Conservation (phyloP, 2,113 vertebrate species). For the Colossoma macropomum region DNA sequence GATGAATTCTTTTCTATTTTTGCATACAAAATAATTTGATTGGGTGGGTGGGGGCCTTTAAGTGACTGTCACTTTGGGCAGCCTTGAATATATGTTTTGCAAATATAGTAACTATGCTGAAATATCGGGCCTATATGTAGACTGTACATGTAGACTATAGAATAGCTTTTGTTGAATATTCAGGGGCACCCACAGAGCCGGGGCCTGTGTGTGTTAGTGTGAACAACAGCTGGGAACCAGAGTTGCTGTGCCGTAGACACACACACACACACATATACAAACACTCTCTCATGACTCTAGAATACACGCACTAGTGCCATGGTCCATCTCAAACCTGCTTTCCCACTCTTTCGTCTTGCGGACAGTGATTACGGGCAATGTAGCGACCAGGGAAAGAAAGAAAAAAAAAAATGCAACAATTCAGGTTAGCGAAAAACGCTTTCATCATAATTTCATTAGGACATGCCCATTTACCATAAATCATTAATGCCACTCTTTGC, state of each 20-base stretch:
- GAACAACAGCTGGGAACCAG: slow-evolving; percentile 72
- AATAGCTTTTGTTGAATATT: no score
- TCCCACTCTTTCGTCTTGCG: slow-evolving; percentile 14
- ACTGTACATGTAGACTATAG: no score
- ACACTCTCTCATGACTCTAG: slow-evolving; percentile 1
- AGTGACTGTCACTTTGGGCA: no score
- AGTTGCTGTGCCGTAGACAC: slow-evolving; percentile 20
- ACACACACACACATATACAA: not conserved
- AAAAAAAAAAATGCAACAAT: slow-evolving; percentile 32
- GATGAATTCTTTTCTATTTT: no score
- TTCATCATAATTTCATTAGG: slow-evolving; percentile 58
- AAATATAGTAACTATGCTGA: no score
- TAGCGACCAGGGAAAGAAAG: not conserved
- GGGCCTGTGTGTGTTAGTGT: slow-evolving; percentile 43
- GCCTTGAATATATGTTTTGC: no score
- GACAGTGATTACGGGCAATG: slow-evolving; percentile 26
- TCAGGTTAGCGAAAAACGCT: slow-evolving; percentile 52
- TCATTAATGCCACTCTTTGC: slow-evolving; percentile 49
- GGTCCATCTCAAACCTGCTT: slow-evolving; percentile 11
- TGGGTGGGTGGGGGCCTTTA: no score
- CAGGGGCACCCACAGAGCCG: no score
- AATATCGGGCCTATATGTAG: no score
- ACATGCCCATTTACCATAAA: slow-evolving; percentile 50
- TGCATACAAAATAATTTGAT: no score
- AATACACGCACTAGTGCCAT: not conserved